A percentile compares a stretch with the other conserved stretches of the same genome.
Evolutionary conservation across 2,888 invertebrate species (phyloP).

Genomic region (Drosophila lutescens): DNA sequence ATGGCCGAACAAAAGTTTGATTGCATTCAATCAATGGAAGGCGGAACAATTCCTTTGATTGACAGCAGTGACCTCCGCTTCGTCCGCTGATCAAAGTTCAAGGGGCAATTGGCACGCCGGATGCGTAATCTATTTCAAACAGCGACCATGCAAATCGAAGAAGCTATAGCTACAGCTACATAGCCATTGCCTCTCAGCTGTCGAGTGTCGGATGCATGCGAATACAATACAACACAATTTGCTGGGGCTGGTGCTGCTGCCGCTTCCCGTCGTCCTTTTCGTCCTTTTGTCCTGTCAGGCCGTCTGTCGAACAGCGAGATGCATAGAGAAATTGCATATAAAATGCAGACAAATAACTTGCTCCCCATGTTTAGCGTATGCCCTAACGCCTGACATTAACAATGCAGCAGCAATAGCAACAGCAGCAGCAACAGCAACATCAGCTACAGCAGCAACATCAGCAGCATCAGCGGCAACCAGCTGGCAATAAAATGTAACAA

Average conservation of each 20-base stretch:
- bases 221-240: constrained; percentile 76
- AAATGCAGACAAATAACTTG: constrained; percentile 73
- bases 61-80: constrained; percentile 50
- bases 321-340: constrained; percentile 67
- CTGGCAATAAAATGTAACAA: constrained; percentile 83
- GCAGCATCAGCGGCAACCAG: constrained; percentile 54
- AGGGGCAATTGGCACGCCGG: constrained; percentile 71
- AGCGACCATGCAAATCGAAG: constrained; percentile 70
- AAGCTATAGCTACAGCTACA: constrained; percentile 28
- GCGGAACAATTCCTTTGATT: constrained; percentile 61
- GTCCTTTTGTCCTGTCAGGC: constrained; percentile 42
- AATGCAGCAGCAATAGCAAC: constrained; percentile 60
- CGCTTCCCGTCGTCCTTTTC: constrained; percentile 14
- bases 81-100: constrained; percentile 39
- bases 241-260: constrained; percentile 51
- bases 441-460: constrained; percentile 40
- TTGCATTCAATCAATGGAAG: constrained; percentile 54
- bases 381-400: constrained; percentile 71
- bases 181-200: constrained; percentile 47
- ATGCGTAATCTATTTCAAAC: constrained; percentile 75
- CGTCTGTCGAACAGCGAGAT: constrained; percentile 59
- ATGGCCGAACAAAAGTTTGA: constrained; percentile 31
- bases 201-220: constrained; percentile 53
- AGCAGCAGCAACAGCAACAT: constrained; percentile 45
- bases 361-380: constrained; percentile 55